Evolutionary conservation across 2,797 vertebrate genomes (phyloP).

Genomic region (Erpetoichthys calabaricus): DNA sequence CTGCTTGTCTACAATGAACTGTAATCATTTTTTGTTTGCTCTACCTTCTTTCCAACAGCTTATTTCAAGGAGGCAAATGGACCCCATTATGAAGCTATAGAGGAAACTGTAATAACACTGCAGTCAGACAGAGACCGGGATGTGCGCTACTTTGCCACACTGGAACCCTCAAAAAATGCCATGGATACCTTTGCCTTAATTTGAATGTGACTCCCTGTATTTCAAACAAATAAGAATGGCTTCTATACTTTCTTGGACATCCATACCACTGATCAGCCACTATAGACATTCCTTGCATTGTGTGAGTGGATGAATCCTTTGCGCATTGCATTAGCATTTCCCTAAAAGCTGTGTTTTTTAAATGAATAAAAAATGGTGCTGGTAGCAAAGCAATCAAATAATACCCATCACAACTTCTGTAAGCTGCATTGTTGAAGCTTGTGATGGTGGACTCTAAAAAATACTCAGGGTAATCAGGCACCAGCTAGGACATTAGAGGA

Average conservation of each 20-base stretch:
- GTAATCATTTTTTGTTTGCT: conserved; percentile 1
- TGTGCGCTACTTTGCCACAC: conserved; percentile 72
- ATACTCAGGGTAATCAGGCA: no score
- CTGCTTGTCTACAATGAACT: no score
- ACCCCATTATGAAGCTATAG: conserved; percentile 69
- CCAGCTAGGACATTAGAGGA: not conserved
- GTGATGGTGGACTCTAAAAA: no score
- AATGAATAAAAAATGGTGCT: no score
- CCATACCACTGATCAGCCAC: no score
- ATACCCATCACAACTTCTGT: no score
- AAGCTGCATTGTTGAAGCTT: no score
- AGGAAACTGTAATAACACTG: conserved; percentile 66
- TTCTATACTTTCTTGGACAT: not conserved
- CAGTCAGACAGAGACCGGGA: conserved; percentile 76
- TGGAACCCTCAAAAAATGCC: conserved; percentile 54
- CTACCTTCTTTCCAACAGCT: conserved; percentile 29
- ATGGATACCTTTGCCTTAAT: conserved; percentile 53
- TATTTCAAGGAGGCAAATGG: conserved; percentile 77
- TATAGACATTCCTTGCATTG: no score
- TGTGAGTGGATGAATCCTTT: no score
- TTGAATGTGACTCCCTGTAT: conserved; percentile 18
- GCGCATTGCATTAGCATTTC: no score
- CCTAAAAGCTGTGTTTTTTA: no score
- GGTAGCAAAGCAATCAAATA: no score
- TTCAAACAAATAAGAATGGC: conserved; percentile 2